Evolutionary conservation across 1,140 invertebrate genomes (phyloP).

Genomic region (Formica exsecta): DNA sequence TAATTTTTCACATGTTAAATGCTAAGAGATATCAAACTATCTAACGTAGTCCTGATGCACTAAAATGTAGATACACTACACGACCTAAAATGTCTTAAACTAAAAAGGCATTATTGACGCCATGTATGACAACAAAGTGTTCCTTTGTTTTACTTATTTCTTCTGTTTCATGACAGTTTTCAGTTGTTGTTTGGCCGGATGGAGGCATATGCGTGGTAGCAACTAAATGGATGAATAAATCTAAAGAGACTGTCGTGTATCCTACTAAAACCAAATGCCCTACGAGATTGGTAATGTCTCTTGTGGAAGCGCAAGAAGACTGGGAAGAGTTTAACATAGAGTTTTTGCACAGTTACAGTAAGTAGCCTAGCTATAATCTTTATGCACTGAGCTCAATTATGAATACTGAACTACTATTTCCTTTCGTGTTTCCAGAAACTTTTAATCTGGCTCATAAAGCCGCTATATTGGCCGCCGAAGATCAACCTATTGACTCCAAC

Average conservation of each 20-base stretch:
- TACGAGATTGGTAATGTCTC: slow-evolving; percentile 30
- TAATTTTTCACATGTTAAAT: no score
- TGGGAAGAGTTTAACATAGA: slow-evolving; percentile 18
- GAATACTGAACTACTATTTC: background rate
- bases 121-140: no score
- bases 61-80: no score
- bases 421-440: slow-evolving; percentile 2
- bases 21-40: no score
- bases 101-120: no score
- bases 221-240: slow-evolving; percentile 32
- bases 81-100: no score
- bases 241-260: slow-evolving; percentile 22
- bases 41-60: no score
- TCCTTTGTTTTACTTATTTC: no score
- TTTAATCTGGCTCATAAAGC: slow-evolving; percentile 17
- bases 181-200: slow-evolving; percentile 27
- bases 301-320: slow-evolving; percentile 24
- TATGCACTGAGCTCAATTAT: background rate
- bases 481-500: slow-evolving; percentile 15
- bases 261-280: background rate
- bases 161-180: background rate
- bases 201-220: slow-evolving; percentile 8
- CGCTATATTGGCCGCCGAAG: slow-evolving; percentile 5
- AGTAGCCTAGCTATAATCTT: background rate
- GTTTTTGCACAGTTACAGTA: slow-evolving; percentile 34